These are phyloP conservation scores for Microcebus murinus DNA, from an alignment of 2,113 vertebrate genomes.

Conservation along the genomic window DNA sequence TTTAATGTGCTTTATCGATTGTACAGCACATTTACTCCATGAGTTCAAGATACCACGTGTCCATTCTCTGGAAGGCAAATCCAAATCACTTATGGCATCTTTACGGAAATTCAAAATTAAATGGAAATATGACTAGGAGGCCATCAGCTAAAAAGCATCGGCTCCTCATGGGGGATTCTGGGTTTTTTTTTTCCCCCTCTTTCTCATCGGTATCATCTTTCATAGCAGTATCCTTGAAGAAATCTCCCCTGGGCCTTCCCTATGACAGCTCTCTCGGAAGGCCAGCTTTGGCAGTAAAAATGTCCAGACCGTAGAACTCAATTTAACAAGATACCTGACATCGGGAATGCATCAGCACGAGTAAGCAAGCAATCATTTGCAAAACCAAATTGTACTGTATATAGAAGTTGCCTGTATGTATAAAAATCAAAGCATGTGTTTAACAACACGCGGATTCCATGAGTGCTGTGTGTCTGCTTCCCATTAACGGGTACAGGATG, in stretches of 20 bases:
- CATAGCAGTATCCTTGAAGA: slow-evolving; percentile 16
- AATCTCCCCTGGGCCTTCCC: not conserved
- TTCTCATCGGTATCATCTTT: not conserved
- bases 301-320: not conserved
- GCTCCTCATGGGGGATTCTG: slow-evolving; percentile 54
- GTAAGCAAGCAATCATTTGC: not conserved
- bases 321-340: not conserved
- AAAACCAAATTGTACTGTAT: not conserved
- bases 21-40: slow-evolving; percentile 78
- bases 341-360: not conserved
- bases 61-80: slow-evolving; percentile 76
- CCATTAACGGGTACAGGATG: not conserved
- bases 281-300: not conserved
- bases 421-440: not conserved
- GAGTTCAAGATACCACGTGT: slow-evolving; percentile 66
- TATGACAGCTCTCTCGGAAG: not conserved
- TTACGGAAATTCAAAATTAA: slow-evolving; percentile 83
- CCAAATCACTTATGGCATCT: slow-evolving; percentile 81
- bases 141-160: slow-evolving; percentile 73
- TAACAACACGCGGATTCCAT: not conserved
- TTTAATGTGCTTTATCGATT: slow-evolving; percentile 87
- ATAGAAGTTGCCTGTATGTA: not conserved
- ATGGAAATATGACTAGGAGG: slow-evolving; percentile 75
- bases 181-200: not conserved
- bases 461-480: not conserved